Conservation (phyloP, 2,113 vertebrate genomes). For the Urocynchramus pylzowi region DNA sequence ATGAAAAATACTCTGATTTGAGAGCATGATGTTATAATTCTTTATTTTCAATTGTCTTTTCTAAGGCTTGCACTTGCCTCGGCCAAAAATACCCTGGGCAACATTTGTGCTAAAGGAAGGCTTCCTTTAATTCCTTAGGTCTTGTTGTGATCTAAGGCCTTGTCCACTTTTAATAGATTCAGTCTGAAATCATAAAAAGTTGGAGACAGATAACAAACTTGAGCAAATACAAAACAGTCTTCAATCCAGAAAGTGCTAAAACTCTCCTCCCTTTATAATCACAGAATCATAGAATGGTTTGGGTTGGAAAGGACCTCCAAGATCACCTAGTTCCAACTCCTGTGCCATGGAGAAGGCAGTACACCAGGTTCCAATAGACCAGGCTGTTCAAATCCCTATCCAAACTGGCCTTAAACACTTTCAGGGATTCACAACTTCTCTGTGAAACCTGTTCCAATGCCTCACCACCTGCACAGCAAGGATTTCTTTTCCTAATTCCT, state of each 20-base stretch:
- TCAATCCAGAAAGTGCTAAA: background rate
- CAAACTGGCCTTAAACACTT: background rate
- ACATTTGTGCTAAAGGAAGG: accelerated
- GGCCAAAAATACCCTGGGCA: background rate
- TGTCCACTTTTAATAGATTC: background rate
- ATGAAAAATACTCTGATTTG: background rate
- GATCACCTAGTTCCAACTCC: background rate
- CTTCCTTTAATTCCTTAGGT: background rate
- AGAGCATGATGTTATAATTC: background rate
- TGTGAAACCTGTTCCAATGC: no score
- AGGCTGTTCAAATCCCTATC: background rate
- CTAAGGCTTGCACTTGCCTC: background rate
- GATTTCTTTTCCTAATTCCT: background rate
- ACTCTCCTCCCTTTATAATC: background rate
- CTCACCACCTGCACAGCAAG: accelerated
- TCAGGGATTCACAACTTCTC: no score
- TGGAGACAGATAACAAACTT: background rate
- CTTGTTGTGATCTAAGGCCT: background rate
- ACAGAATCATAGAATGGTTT: background rate
- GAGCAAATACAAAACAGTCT: background rate
- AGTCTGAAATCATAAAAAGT: background rate
- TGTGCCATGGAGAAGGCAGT: background rate
- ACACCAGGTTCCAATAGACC: background rate
- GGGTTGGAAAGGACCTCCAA: background rate
- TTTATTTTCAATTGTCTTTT: background rate